A percentile compares a stretch with the other conserved stretches of the same genome.
phyloP scores from a whole-genome alignment of 92 coral and sea anemone species.

The Pocillopora meandrina region DNA sequence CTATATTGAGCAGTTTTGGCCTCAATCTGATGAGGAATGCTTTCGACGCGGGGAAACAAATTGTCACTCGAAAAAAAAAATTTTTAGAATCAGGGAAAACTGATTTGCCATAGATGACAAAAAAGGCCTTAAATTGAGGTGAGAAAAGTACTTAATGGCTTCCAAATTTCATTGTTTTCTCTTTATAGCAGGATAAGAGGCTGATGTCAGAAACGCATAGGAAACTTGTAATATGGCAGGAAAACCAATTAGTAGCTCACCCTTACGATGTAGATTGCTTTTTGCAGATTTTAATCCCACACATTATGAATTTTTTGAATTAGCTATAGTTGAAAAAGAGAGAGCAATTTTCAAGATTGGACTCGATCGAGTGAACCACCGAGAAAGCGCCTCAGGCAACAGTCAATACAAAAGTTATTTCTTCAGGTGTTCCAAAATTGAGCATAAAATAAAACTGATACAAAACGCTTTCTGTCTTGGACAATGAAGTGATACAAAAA shows the following conservation, averaged over 20 bases:
- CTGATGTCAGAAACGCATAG: constrained; percentile 2
- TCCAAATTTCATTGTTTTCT: constrained; percentile 14
- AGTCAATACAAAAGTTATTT: not conserved
- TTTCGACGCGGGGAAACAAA: not conserved
- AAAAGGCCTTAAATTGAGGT: constrained; percentile 17
- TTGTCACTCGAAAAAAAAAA: not conserved
- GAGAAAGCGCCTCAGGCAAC: not conserved
- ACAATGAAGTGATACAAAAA: constrained; percentile 14
- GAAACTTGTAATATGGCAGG: constrained; percentile 1
- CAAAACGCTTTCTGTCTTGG: constrained; percentile 5
- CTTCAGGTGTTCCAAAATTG: constrained; percentile 26
- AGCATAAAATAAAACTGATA: constrained; percentile 7
- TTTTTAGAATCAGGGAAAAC: not conserved
- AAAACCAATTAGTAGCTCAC: constrained; percentile 17
- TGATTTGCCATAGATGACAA: constrained; percentile 2
- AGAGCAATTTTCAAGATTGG: not conserved
- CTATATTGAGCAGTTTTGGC: not conserved
- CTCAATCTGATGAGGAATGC: not conserved
- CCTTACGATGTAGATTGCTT: not conserved
- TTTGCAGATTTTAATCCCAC: not conserved
- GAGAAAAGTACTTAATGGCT: constrained; percentile 37
- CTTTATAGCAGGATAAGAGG: constrained; percentile 16
- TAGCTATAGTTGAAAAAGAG: not conserved
- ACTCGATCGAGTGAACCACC: not conserved
- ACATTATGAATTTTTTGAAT: not conserved